These are phyloP conservation scores for Rutpela maculata DNA, from an alignment of 2,888 invertebrate species.

Conservation along the genomic window DNA sequence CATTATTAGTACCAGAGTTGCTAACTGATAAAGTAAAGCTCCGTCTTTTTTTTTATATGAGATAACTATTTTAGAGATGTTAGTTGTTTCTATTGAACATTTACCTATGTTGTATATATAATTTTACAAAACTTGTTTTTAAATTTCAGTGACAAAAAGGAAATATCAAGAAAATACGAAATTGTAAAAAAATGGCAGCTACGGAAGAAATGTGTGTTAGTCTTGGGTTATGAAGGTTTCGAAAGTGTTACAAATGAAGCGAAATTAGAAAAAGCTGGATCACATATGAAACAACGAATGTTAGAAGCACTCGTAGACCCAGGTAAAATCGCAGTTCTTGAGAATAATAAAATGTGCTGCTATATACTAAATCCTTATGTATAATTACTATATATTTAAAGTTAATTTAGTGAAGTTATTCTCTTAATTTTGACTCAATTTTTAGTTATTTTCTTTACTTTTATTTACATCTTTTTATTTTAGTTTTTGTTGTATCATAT, in stretches of 20 bases:
- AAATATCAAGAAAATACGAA: slow-evolving; percentile 41
- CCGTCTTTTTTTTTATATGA: no score
- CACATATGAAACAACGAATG: slow-evolving; percentile 57
- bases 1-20: no score
- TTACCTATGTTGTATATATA: no score
- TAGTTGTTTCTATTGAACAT: no score
- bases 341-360: background rate
- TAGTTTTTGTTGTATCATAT: no score
- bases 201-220: slow-evolving; percentile 78
- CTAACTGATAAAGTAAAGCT: no score
- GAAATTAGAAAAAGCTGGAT: slow-evolving; percentile 51
- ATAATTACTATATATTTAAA: no score
- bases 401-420: no score
- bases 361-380: background rate
- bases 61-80: no score
- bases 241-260: slow-evolving; percentile 75
- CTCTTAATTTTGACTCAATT: no score
- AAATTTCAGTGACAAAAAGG: slow-evolving; percentile 40
- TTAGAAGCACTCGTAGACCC: slow-evolving; percentile 76
- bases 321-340: slow-evolving; percentile 67
- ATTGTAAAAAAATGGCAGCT: slow-evolving; percentile 70
- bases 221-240: slow-evolving; percentile 86
- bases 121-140: background rate
- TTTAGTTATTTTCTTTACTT: no score
- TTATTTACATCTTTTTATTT: no score